Base-by-base conservation (phyloP, 2,888 invertebrate species). In the Orchesellides sinensis region DNA sequence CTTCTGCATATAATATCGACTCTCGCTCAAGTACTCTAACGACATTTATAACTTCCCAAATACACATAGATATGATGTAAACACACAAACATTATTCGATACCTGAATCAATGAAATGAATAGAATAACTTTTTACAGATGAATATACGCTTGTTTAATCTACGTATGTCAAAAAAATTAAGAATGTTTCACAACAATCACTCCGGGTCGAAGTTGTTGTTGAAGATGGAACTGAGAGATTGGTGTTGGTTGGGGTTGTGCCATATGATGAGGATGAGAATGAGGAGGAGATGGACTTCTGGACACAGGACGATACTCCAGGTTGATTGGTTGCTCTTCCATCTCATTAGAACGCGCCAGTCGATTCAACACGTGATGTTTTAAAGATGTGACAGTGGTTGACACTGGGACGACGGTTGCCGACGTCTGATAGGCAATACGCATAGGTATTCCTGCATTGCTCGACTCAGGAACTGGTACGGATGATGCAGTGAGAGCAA, bases 141-240 rank as follows among this genome's bases (percentile, higher is more conserved):
- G n/a, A n/a, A n/a, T n/a, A n/a, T n/a, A n/a, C n/a, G n/a, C n/a
- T n/a, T n/a, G n/a, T n/a, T n/a, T n/a, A n/a, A n/a, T n/a, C n/a
- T n/a, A n/a, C n/a, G n/a, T n/a, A n/a, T n/a, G n/a, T n/a, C 27
- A 25, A 14, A 56, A 25, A 25, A 56, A 25, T 84, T 85, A 88
- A 69, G 84, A 83, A 59, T 96, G 96, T 90, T 96, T 96, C 81
- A 95, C 96, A 83, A 97, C 96, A 89, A 97, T 97, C 84, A 97
- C 97, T 85, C 96, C 96, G 23, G 96, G 96, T 89, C 96, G 93
- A 89, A 94, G 94, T 89, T 94, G 94, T 87, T 88, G 87, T 49
- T 87, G 88, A 47, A 87, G 75, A 29, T 84, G 80, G 54, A 78
- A 66, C 81, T 81, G 81, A 47, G 74, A 72, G 49, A 65, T 73